Conservation (phyloP, 2,113 vertebrate genomes). For the Melanerpes formicivorus region DNA sequence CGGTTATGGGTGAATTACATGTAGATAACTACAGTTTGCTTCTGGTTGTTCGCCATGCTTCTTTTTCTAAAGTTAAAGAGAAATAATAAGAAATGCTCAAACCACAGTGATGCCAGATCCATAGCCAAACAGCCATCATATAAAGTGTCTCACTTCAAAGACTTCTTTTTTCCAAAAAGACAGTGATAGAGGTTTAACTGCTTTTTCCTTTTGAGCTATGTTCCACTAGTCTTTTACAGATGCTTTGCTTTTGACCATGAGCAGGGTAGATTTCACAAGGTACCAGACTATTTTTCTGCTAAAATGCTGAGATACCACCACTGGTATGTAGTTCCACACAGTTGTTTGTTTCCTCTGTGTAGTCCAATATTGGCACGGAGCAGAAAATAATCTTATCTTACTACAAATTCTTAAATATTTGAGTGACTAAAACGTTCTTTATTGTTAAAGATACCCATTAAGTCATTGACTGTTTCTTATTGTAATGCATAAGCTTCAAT, state of each 20-base stretch:
- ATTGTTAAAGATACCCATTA: background rate
- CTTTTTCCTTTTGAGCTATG: background rate
- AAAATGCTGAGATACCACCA: background rate
- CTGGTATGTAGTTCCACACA: background rate
- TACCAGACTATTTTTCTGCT: background rate
- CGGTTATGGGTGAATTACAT: background rate
- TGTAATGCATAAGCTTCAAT: background rate
- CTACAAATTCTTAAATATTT: background rate
- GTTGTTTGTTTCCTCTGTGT: background rate
- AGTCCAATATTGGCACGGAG: background rate
- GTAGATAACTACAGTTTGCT: slow-evolving; percentile 24
- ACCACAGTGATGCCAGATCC: background rate
- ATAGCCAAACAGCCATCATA: background rate
- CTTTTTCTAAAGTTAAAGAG: slow-evolving; percentile 27
- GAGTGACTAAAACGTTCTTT: background rate
- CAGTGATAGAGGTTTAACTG: background rate
- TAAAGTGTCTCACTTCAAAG: slow-evolving; percentile 4
- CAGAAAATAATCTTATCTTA: background rate
- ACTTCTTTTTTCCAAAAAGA: background rate
- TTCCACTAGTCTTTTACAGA: background rate
- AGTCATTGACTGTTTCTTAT: background rate
- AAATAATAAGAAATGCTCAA: background rate
- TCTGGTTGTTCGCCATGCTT: slow-evolving; percentile 16
- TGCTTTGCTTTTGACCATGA: background rate
- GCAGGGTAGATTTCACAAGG: background rate